Percentiles rank a stretch among this genome's conserved stretches.
Conservation (phyloP, 2,113 vertebrate species). For the Alethe diademata region DNA sequence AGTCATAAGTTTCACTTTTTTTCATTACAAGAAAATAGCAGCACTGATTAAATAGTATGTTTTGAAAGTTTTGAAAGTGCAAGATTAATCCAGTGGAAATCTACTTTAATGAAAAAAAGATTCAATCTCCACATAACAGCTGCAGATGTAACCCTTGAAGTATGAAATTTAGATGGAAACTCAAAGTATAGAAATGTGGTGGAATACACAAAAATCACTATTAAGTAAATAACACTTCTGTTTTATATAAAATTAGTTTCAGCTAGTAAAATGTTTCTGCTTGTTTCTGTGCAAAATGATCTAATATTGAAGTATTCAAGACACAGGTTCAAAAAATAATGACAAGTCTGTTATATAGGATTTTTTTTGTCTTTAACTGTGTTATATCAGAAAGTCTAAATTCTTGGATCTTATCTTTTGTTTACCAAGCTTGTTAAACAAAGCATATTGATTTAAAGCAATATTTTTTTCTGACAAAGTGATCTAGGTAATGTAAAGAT, state of each 20-base stretch:
- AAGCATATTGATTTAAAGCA: background rate
- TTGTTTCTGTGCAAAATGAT: background rate
- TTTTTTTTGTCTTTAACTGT: background rate
- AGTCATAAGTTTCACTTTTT: background rate
- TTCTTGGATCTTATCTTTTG: background rate
- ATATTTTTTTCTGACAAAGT: background rate
- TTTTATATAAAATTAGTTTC: background rate
- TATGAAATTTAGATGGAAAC: conserved; percentile 26
- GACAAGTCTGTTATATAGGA: background rate
- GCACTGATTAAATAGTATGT: background rate
- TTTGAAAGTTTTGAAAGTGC: conserved; percentile 34
- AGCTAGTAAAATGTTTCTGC: background rate
- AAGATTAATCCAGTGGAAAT: conserved; percentile 44
- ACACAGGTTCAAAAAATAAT: background rate
- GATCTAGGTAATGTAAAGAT: background rate
- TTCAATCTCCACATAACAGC: background rate
- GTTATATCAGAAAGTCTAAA: background rate
- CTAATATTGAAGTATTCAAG: background rate
- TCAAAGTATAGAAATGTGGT: background rate
- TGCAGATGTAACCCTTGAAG: conserved; percentile 3
- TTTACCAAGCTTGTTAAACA: background rate
- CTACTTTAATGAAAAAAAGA: conserved; percentile 12
- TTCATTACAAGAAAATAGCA: conserved; percentile 25
- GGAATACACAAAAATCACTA: background rate
- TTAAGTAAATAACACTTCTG: background rate